Percentiles rank a stretch among this genome's conserved stretches.
phyloP scores from a whole-genome alignment of 2,797 vertebrate genomes.

The Aeoliscus strigatus region DNA sequence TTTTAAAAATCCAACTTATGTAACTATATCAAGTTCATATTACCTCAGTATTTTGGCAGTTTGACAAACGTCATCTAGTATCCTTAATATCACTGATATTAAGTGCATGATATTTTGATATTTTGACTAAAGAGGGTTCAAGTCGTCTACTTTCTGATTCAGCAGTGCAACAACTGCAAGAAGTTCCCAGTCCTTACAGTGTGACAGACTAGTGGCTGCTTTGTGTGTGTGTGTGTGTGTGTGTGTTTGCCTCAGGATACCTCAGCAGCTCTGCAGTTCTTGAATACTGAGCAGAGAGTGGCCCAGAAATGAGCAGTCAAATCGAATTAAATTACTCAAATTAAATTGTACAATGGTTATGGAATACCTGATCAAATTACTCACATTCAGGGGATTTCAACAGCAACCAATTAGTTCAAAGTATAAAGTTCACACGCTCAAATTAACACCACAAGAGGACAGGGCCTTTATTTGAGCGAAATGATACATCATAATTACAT shows the following conservation, averaged over 20 bases:
- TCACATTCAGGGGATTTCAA: constrained; percentile 75
- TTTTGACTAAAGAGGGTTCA: not conserved
- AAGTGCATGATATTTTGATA: constrained; percentile 8
- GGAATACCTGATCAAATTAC: constrained; percentile 78
- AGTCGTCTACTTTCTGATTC: constrained; percentile 28
- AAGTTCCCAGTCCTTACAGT: constrained; percentile 42
- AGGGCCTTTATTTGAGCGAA: constrained; percentile 72
- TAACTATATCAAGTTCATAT: constrained; percentile 31
- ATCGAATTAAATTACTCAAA: constrained; percentile 78
- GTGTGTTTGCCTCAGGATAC: constrained; percentile 65
- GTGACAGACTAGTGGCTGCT: constrained; percentile 49
- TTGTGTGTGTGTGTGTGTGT: constrained; percentile 47
- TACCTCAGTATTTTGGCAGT: constrained; percentile 20
- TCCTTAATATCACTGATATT: constrained; percentile 1
- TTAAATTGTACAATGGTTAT: constrained; percentile 79
- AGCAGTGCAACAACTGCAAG: constrained; percentile 23
- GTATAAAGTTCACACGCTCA: constrained; percentile 76
- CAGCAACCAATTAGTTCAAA: constrained; percentile 79
- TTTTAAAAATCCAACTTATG: constrained; percentile 27
- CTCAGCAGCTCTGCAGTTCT: constrained; percentile 64
- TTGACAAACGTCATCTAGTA: constrained; percentile 7
- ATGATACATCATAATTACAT: constrained; percentile 76
- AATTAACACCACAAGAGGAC: constrained; percentile 73
- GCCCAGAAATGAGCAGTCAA: constrained; percentile 78
- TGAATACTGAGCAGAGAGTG: constrained; percentile 73